These are phyloP conservation scores for Thunnus maccoyii DNA, from an alignment of 2,113 vertebrate genomes.

Conservation along the genomic window DNA sequence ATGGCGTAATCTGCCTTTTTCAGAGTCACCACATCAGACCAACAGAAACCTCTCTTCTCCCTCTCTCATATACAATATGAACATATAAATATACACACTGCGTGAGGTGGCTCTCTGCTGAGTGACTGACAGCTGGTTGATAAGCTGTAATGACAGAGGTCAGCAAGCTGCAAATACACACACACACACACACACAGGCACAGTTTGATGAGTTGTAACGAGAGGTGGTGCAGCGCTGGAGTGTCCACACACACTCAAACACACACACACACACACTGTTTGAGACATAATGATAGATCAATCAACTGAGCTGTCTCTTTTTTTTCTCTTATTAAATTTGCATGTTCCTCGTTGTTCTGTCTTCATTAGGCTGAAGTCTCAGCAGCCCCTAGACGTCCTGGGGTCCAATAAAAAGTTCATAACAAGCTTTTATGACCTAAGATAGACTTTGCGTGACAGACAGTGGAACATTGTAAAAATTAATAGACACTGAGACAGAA, in stretches of 20 bases:
- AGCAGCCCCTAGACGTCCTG: neutral
- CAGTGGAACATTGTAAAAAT: neutral
- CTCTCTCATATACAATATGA: no score
- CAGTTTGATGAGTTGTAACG: neutral
- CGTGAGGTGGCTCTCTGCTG: neutral
- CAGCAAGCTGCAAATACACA: neutral
- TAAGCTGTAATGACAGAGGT: constrained; percentile 17
- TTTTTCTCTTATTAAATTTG: neutral
- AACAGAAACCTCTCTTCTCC: no score
- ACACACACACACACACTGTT: constrained; percentile 3
- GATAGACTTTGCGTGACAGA: neutral
- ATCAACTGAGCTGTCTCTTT: neutral
- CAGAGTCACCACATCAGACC: no score
- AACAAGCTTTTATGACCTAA: neutral
- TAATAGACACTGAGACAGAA: no score
- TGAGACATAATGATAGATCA: constrained; percentile 15
- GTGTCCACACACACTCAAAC: constrained; percentile 9
- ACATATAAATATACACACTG: neutral
- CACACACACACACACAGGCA: neutral
- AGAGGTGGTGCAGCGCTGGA: neutral
- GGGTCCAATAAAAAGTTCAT: neutral
- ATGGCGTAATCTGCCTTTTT: no score
- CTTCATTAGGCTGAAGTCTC: constrained; percentile 10
- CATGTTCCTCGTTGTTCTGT: neutral
- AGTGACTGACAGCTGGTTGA: constrained; percentile 30